A percentile compares a stretch with the other conserved stretches of the same genome.
Evolutionary conservation across 2,113 vertebrate genomes (phyloP).

Genomic region (Heterotis niloticus): DNA sequence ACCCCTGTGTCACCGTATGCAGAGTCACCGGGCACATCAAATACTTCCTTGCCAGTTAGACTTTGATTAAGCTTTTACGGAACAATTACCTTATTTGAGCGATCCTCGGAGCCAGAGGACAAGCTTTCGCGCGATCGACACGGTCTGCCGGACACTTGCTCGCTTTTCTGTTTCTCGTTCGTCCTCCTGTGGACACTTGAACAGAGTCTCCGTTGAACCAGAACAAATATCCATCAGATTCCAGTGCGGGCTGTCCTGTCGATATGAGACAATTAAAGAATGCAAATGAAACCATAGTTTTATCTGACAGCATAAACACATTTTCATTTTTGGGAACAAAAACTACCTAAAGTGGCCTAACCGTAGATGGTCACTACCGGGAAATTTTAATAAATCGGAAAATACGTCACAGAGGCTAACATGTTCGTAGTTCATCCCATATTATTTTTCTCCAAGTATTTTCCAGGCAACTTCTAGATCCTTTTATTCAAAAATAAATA

Average conservation of each 20-base stretch:
- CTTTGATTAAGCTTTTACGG: conserved; percentile 81
- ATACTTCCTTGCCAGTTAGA: conserved; percentile 78
- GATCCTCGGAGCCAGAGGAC: conserved; percentile 41
- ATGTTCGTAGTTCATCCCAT: too few relatives aligned
- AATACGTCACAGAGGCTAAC: too few relatives aligned
- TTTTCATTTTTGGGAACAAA: too few relatives aligned
- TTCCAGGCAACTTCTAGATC: too few relatives aligned
- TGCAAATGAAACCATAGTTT: not conserved
- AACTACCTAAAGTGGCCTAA: too few relatives aligned
- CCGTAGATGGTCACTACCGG: too few relatives aligned
- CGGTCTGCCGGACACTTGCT: not conserved
- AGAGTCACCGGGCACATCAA: conserved; percentile 74
- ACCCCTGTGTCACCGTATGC: conserved; percentile 76
- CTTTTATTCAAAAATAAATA: too few relatives aligned
- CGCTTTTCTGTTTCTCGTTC: not conserved
- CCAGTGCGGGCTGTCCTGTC: not conserved
- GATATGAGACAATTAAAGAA: not conserved
- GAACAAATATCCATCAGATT: not conserved
- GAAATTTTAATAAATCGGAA: too few relatives aligned
- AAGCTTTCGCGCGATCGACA: not conserved
- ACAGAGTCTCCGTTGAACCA: too few relatives aligned
- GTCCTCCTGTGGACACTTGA: not conserved
- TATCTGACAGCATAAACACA: too few relatives aligned
- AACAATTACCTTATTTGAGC: conserved; percentile 81
- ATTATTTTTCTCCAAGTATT: too few relatives aligned